Conservation (phyloP, 2,797 vertebrate species). For the Phoebastria nigripes region DNA sequence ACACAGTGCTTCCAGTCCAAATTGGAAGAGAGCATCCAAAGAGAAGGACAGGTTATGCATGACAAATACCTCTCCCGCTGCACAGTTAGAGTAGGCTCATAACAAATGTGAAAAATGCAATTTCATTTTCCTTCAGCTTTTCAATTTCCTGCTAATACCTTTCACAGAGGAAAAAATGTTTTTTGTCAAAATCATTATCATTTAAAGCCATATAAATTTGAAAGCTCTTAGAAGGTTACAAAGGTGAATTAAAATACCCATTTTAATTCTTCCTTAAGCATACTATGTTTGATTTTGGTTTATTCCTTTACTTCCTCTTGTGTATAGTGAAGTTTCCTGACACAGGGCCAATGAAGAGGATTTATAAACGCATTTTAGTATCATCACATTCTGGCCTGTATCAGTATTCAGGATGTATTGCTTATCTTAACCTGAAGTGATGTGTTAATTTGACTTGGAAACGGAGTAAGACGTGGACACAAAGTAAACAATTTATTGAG, state of each 20-base stretch:
- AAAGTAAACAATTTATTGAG: not conserved
- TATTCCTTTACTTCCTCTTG: not conserved
- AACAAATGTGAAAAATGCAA: not conserved
- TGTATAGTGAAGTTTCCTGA: not conserved
- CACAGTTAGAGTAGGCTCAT: not conserved
- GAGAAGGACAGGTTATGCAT: not conserved
- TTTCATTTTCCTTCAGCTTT: constrained; percentile 2
- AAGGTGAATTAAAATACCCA: not conserved
- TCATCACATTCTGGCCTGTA: not conserved
- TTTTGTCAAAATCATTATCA: not conserved
- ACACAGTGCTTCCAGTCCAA: not conserved
- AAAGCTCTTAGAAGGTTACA: not conserved
- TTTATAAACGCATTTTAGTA: not conserved
- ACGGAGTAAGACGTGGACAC: not conserved
- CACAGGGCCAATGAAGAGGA: not conserved
- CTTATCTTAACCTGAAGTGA: not conserved
- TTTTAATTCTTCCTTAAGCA: not conserved
- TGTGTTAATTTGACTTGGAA: constrained; percentile 29
- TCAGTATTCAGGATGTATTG: not conserved
- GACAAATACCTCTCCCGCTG: not conserved
- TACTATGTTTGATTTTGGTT: not conserved
- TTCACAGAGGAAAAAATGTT: not conserved
- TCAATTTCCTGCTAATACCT: not conserved
- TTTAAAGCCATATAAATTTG: not conserved
- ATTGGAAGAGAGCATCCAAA: not conserved